Percentiles rank a stretch among this genome's conserved stretches.
Conservation (phyloP, 2,888 invertebrate species). For the Lingula anatina region DNA sequence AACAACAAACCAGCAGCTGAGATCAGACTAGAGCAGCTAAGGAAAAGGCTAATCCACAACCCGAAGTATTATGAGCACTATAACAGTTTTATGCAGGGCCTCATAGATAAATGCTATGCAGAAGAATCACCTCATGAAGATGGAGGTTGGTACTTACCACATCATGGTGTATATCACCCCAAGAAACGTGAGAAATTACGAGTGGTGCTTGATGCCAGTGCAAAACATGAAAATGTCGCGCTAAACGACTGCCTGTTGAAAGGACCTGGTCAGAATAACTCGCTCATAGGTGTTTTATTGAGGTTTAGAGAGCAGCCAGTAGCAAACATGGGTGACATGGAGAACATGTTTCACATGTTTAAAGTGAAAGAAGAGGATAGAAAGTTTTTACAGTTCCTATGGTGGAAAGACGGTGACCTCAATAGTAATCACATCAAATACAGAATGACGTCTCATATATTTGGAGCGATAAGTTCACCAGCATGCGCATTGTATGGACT, state of each 20-base stretch:
- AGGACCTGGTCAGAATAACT: constrained; percentile 5
- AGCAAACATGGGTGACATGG: constrained; percentile 4
- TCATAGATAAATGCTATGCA: constrained; percentile 2
- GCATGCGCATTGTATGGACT: not conserved
- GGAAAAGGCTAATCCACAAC: not conserved
- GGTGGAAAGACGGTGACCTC: not conserved
- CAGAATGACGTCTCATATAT: constrained; percentile 2
- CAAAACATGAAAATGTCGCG: not conserved
- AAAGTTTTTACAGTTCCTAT: not conserved
- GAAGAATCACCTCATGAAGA: not conserved
- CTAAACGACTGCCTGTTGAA: constrained; percentile 2
- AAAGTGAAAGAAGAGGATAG: not conserved
- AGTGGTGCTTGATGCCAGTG: constrained; percentile 4
- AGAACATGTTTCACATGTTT: not conserved
- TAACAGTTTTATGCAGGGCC: not conserved
- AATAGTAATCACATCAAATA: not conserved
- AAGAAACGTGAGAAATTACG: constrained; percentile 3
- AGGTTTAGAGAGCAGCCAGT: constrained; percentile 1
- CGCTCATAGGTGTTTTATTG: constrained; percentile 1
- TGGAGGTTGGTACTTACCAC: constrained; percentile 5
- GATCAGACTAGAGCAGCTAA: not conserved
- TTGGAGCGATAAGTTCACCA: not conserved
- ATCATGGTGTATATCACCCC: constrained; percentile 5
- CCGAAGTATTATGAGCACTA: not conserved
- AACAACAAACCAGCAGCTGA: not conserved